Percentiles rank a stretch among this genome's conserved stretches.
Evolutionary conservation across 2,113 vertebrate genomes (phyloP).

Genomic region (Prinia subflava): DNA sequence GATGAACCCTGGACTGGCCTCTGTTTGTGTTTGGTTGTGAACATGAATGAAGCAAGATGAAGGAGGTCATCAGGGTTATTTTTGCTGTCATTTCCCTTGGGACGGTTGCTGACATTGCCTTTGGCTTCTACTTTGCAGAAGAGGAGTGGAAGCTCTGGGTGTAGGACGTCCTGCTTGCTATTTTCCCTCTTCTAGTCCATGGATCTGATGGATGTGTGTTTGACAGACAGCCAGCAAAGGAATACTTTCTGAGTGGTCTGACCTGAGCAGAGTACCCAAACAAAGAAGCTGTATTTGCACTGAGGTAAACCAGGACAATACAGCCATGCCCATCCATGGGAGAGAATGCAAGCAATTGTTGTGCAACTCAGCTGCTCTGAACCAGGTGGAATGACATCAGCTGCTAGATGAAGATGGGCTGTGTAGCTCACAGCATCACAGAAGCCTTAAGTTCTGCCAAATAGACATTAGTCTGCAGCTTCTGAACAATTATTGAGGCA

Average conservation of each 20-base stretch:
- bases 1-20: not conserved
- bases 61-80: not conserved
- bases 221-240: not conserved
- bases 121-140: not conserved
- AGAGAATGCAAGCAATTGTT: not conserved
- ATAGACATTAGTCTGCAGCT: not conserved
- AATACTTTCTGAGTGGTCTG: not conserved
- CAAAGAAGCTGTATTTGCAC: not conserved
- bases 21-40: not conserved
- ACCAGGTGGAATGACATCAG: not conserved
- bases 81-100: not conserved
- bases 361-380: not conserved
- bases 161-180: not conserved
- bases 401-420: not conserved
- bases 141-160: not conserved
- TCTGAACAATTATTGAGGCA: not conserved
- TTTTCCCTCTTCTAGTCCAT: not conserved
- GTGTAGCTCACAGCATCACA: not conserved
- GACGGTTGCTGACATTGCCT: not conserved
- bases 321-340: not conserved
- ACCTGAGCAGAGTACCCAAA: not conserved
- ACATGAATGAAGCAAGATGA: not conserved
- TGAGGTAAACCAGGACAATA: not conserved
- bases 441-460: not conserved
- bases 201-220: not conserved